A percentile compares a stretch with the other conserved stretches of the same genome.
Evolutionary conservation across 2,797 vertebrate species (phyloP).

Genomic region (Simalia tracyae): DNA sequence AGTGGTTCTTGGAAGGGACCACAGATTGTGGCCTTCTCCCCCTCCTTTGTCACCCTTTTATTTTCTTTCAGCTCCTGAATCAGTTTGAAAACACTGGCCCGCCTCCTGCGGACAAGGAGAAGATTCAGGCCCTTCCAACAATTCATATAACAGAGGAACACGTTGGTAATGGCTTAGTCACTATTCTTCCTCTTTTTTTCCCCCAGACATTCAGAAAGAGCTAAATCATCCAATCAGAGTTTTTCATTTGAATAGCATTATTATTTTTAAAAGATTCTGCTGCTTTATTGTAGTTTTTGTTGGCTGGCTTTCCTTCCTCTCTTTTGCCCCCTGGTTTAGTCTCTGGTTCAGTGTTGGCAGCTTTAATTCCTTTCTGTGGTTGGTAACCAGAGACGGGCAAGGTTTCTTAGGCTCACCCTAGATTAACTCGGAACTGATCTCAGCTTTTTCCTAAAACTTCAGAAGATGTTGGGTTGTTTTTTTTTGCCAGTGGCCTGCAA

Average conservation of each 20-base stretch:
- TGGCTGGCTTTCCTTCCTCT: not conserved
- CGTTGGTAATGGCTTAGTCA: slow-evolving; percentile 81
- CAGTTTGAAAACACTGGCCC: slow-evolving; percentile 99
- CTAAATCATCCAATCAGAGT: not conserved
- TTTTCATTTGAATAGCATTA: no score
- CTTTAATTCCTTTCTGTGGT: not conserved
- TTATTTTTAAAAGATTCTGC: not conserved
- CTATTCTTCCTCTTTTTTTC: accelerated
- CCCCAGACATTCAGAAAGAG: not conserved
- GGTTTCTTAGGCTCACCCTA: not conserved
- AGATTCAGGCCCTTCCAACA: slow-evolving; percentile 93
- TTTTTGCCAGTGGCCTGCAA: not conserved
- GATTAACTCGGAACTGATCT: not conserved
- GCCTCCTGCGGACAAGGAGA: slow-evolving; percentile 93
- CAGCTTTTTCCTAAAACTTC: not conserved
- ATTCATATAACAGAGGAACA: slow-evolving; percentile 90
- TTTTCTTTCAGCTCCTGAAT: slow-evolving; percentile 87
- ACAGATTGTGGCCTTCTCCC: not conserved
- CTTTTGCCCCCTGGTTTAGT: not conserved
- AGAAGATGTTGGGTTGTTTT: not conserved
- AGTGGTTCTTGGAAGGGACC: not conserved
- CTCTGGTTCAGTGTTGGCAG: not conserved
- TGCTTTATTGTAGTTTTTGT: not conserved
- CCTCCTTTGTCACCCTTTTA: not conserved
- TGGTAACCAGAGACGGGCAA: not conserved